These are phyloP conservation scores for Amphilophus citrinellus DNA, from an alignment of 2,113 vertebrate species.

Conservation along the genomic window DNA sequence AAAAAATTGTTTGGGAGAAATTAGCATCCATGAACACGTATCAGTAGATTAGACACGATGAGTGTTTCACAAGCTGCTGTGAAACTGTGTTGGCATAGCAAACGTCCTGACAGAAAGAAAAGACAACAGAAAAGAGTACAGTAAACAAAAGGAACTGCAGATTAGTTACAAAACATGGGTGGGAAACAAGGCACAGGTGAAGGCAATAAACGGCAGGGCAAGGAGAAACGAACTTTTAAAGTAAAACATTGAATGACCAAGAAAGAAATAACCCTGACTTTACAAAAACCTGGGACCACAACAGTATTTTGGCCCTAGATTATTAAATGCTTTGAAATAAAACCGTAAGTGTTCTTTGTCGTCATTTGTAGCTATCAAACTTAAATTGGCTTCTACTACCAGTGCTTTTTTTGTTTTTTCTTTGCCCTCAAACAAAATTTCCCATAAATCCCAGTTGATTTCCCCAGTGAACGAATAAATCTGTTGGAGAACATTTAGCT, in stretches of 20 bases:
- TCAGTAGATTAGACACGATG: not conserved
- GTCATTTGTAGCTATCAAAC: not conserved
- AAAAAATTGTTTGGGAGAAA: not conserved
- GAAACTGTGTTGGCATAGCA: not conserved
- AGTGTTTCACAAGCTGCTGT: not conserved
- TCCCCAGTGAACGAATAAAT: not conserved
- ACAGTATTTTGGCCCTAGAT: not conserved
- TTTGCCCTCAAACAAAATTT: not conserved
- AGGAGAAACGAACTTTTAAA: not conserved
- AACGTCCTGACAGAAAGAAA: not conserved
- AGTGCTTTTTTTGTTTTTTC: rapidly evolving
- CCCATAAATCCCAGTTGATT: not conserved
- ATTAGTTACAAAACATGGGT: no score
- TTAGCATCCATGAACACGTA: not conserved
- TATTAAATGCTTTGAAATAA: not conserved
- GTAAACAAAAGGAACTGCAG: no score
- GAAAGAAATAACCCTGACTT: not conserved
- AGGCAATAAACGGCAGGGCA: no score
- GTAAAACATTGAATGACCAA: rapidly evolving
- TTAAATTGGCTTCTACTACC: not conserved
- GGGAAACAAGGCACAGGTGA: rapidly evolving
- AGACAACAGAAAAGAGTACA: not conserved
- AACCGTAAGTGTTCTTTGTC: not conserved
- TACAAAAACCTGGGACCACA: not conserved
- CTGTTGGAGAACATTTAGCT: not conserved